Evolutionary conservation across 2,113 vertebrate species (phyloP).

Genomic region (Isurus oxyrinchus): DNA sequence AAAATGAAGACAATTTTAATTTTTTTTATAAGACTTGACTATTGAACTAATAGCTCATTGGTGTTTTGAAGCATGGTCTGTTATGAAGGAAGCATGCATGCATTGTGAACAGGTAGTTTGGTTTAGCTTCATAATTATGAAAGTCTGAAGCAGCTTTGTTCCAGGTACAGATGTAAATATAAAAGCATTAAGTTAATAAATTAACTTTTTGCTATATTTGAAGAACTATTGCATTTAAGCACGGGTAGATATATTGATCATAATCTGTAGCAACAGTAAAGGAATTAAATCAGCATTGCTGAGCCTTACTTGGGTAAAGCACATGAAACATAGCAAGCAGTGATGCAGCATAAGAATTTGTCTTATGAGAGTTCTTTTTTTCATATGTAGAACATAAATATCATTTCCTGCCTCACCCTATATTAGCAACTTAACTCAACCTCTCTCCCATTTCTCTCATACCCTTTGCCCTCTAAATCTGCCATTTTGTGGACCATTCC

Average conservation of each 20-base stretch:
- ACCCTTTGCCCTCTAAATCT: no score
- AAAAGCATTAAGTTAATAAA: neutral
- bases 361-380: neutral
- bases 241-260: neutral
- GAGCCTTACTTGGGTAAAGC: neutral
- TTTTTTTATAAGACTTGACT: neutral
- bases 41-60: neutral
- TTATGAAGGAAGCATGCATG: neutral
- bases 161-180: neutral
- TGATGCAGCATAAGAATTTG: neutral
- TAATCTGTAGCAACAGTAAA: neutral
- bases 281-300: neutral
- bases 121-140: neutral
- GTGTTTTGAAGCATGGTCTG: neutral
- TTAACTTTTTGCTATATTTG: neutral
- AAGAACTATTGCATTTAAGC: neutral
- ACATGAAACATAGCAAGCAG: neutral
- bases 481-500: no score
- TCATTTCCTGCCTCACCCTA: no score
- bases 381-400: no score
- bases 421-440: no score
- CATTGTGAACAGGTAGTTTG: neutral
- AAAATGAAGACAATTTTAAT: neutral
- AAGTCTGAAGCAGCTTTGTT: neutral
- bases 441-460: no score